These are phyloP conservation scores for Papilio demoleus DNA, from an alignment of 2,888 invertebrate genomes.

Conservation along the genomic window DNA sequence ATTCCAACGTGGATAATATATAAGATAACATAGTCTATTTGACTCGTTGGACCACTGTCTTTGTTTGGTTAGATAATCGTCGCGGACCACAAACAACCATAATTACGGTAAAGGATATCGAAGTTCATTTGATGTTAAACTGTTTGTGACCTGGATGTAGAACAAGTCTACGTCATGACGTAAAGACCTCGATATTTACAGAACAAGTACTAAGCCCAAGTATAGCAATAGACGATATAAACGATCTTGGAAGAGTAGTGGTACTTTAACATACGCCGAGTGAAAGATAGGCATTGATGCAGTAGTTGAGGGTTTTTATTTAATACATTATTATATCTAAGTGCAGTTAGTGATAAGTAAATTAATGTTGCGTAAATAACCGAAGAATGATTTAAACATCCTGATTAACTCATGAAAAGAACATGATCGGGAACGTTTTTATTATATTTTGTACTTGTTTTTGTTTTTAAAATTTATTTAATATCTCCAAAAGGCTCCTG, in stretches of 20 bases:
- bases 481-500: too few species aligned
- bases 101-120: constrained; percentile 1
- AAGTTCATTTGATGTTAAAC: constrained; percentile 4
- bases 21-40: background rate
- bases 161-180: constrained; percentile 9
- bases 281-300: background rate
- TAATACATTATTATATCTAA: too few species aligned
- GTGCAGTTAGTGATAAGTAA: background rate
- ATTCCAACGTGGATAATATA: background rate
- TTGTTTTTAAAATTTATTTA: too few species aligned
- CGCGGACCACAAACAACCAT: background rate
- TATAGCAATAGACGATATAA: background rate
- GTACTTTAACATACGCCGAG: background rate
- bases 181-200: background rate
- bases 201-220: background rate
- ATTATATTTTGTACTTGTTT: too few species aligned
- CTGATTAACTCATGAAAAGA: too few species aligned
- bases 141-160: background rate
- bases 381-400: background rate
- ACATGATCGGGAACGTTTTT: too few species aligned
- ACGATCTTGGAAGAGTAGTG: background rate
- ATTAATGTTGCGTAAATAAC: background rate
- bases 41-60: background rate
- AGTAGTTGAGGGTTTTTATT: background rate
- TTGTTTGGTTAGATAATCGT: background rate